A percentile compares a stretch with the other conserved stretches of the same genome.
Evolutionary conservation across 1,140 invertebrate species (phyloP).

Genomic region (Pemphigus obesinymphae): DNA sequence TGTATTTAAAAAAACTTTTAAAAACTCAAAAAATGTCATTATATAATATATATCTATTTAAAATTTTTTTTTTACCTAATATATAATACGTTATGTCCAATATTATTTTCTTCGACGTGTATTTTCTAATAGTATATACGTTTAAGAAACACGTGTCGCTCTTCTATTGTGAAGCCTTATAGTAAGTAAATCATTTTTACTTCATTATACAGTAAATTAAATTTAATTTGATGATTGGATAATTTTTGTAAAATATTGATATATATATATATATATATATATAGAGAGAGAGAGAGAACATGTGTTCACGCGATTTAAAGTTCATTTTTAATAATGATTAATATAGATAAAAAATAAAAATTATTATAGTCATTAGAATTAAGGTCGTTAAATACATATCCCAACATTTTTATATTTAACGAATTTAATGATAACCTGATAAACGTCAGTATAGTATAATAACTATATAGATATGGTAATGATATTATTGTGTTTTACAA

Average conservation of each 20-base stretch:
- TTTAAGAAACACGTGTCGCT: too few relatives aligned
- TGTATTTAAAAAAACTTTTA: too few relatives aligned
- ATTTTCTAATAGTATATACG: too few relatives aligned
- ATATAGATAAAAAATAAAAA: neutral
- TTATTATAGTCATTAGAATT: neutral
- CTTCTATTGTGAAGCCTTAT: too few relatives aligned
- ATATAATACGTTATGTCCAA: too few relatives aligned
- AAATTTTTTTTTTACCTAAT: too few relatives aligned
- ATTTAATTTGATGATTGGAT: neutral
- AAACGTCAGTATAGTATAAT: neutral
- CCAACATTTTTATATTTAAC: neutral
- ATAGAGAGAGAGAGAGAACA: neutral
- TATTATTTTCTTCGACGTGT: too few relatives aligned
- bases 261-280: too few relatives aligned
- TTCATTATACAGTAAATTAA: neutral
- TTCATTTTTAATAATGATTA: neutral
- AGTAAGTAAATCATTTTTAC: too few relatives aligned
- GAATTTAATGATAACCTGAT: neutral
- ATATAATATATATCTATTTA: too few relatives aligned
- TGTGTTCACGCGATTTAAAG: neutral
- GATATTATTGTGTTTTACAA: neutral
- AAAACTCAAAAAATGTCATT: too few relatives aligned
- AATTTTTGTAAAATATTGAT: neutral
- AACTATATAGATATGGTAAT: neutral
- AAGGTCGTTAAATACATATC: neutral